Conservation (phyloP, 1,140 invertebrate species). For the Pseudomyrmex cubaensis region DNA sequence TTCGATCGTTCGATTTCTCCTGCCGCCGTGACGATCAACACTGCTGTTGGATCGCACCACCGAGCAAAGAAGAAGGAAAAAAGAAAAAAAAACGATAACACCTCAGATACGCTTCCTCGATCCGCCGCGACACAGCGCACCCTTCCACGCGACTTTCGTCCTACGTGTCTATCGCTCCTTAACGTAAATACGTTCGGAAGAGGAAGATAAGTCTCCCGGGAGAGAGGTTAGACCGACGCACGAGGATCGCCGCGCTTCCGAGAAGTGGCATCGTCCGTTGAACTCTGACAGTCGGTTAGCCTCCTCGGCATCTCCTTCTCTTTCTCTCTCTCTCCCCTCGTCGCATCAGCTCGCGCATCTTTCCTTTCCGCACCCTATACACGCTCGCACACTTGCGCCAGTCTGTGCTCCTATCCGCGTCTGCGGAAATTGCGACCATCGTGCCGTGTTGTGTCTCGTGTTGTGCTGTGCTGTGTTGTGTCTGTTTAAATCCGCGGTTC, state of each 20-base stretch:
- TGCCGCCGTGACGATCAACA: conserved; percentile 61
- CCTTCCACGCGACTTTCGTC: conserved; percentile 16
- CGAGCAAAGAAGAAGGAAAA: conserved; percentile 13
- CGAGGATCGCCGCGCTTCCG: conserved; percentile 65
- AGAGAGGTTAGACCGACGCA: conserved; percentile 69
- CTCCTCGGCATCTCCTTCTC: conserved; percentile 34
- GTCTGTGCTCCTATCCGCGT: conserved; percentile 61
- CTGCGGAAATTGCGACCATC: conserved; percentile 64
- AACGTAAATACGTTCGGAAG: not conserved
- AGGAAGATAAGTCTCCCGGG: not conserved
- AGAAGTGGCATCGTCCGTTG: conserved; percentile 67
- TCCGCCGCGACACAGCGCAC: conserved; percentile 21
- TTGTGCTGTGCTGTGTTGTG: conserved; percentile 29
- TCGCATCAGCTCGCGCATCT: conserved; percentile 62
- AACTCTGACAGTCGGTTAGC: conserved; percentile 66
- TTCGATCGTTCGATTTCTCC: conserved; percentile 43
- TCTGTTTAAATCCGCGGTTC: not conserved
- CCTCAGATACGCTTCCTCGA: conserved; percentile 26
- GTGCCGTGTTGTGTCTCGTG: conserved; percentile 23
- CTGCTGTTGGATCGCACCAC: conserved; percentile 38
- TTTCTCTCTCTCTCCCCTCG: not conserved
- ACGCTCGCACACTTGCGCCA: conserved; percentile 47
- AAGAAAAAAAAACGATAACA: conserved; percentile 16
- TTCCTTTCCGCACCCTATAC: conserved; percentile 61
- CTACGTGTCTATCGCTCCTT: not conserved